These are phyloP conservation scores for Arge pagana DNA, from an alignment of 2,888 invertebrate species.

Conservation along the genomic window DNA sequence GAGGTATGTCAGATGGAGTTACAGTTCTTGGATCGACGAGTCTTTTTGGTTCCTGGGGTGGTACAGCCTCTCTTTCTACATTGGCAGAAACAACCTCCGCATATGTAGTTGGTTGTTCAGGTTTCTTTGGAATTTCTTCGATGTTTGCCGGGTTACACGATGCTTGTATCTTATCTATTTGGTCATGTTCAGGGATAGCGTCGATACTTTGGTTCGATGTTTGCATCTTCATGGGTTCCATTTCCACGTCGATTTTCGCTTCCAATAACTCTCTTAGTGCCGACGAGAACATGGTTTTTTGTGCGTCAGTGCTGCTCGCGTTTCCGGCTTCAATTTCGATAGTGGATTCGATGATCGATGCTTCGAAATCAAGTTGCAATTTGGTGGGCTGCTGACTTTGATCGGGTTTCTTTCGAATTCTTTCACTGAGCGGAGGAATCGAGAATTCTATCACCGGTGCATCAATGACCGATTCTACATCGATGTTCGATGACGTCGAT, in stretches of 20 bases:
- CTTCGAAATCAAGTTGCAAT: conserved; percentile 49
- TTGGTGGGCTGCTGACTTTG: conserved; percentile 34
- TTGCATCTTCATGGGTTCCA: conserved; percentile 16
- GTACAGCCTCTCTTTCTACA: conserved; percentile 16
- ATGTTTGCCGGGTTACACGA: conserved; percentile 6
- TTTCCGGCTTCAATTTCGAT: conserved; percentile 45
- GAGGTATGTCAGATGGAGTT: conserved; percentile 47
- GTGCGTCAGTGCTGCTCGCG: conserved; percentile 37
- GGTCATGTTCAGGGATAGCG: conserved; percentile 31
- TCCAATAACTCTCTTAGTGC: conserved; percentile 51
- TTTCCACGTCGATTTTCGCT: conserved; percentile 45
- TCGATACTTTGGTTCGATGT: conserved; percentile 26
- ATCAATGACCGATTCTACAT: conserved; percentile 39
- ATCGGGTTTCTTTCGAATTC: conserved; percentile 52
- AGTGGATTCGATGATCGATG: conserved; percentile 53
- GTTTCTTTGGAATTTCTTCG: conserved; percentile 4
- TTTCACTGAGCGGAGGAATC: conserved; percentile 52
- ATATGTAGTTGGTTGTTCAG: background rate
- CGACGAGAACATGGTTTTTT: conserved; percentile 47
- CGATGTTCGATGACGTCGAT: conserved; percentile 43
- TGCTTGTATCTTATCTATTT: background rate
- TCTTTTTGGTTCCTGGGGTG: conserved; percentile 34
- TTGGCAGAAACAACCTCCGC: background rate
- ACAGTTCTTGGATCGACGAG: conserved; percentile 52
- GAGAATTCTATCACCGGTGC: conserved; percentile 47